Evolutionary conservation across 2,797 vertebrate species (phyloP), one percentile per base, ranked within the genome.

Genomic region (Strix occidentalis): DNA sequence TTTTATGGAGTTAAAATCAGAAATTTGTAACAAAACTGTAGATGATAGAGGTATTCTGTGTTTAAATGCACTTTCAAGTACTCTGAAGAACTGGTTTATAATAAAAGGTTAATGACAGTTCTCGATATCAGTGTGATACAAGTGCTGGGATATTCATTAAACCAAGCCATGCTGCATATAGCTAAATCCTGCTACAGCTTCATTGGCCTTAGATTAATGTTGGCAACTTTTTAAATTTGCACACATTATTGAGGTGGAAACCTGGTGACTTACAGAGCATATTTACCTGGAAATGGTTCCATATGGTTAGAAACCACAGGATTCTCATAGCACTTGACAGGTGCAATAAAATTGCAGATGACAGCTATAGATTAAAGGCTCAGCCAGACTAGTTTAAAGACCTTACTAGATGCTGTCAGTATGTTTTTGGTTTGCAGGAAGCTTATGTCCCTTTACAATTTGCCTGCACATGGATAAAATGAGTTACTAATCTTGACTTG

Each of bases 261-360:
- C 0, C 0, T 8, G 9, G 19, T 37, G 70, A 51, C 35, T 76
- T 61, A 6, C 17, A 37, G 64, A 41, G 2, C 21, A 2, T 35
- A 16, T 84, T 78, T 45, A n/a, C 60, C 84, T 64, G 39, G 68
- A n/a, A 43, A 7, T 10, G 23, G 11, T 82, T 90, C 64, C 61
- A 9, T 10, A 4, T 0, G 5, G 8, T 4, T 53, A 53, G 87
- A 80, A 89, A 64, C 61, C 53, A 57, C 41, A 46, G 75, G 46
- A 8, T 16, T 95, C 64, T 66, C 87, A 45, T 5, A 50, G 57
- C 20, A 12, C 39, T 66, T 94, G 85, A 76, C 72, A 92, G 39
- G 13, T 28, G 29, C 46, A 82, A 35, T 92, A 56, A 82, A 84
- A 63, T 33, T 76, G 13, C 43, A 70, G 43, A 16, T 76, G 88